These are phyloP conservation scores for Blomia tropicalis DNA, from an alignment of 2,888 invertebrate genomes.

Conservation along the genomic window DNA sequence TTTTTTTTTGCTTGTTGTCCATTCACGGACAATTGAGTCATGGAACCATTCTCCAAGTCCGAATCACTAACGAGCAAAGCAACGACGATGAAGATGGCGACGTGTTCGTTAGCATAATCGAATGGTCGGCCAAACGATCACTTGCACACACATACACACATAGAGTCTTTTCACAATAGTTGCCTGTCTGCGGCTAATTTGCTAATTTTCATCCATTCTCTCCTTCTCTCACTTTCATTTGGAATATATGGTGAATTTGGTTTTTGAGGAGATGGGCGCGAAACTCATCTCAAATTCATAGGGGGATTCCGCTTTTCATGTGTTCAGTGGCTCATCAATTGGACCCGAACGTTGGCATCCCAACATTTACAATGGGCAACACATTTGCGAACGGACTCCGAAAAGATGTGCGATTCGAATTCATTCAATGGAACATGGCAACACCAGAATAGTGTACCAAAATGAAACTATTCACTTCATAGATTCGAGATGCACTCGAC, in stretches of 20 bases:
- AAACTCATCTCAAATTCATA: slow-evolving; percentile 18
- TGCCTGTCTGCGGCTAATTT: slow-evolving; percentile 1
- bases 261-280: background rate
- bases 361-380: too few species aligned
- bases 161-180: background rate
- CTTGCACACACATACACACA: background rate
- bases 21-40: slow-evolving; percentile 11
- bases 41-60: background rate
- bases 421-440: too few species aligned
- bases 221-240: too few species aligned
- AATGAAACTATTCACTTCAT: too few species aligned
- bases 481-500: too few species aligned
- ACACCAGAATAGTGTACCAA: too few species aligned
- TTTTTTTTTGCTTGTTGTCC: too few species aligned
- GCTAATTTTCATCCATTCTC: slow-evolving; percentile 3
- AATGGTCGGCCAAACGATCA: slow-evolving; percentile 7
- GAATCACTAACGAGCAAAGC: background rate
- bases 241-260: too few species aligned
- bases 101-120: slow-evolving; percentile 15
- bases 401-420: too few species aligned
- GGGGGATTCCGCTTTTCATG: background rate
- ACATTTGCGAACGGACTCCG: too few species aligned
- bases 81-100: background rate
- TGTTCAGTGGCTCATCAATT: too few species aligned
- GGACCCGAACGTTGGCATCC: too few species aligned